Evolutionary conservation across 2,888 invertebrate genomes (phyloP).

Genomic region (Parthenolecanium corni): DNA sequence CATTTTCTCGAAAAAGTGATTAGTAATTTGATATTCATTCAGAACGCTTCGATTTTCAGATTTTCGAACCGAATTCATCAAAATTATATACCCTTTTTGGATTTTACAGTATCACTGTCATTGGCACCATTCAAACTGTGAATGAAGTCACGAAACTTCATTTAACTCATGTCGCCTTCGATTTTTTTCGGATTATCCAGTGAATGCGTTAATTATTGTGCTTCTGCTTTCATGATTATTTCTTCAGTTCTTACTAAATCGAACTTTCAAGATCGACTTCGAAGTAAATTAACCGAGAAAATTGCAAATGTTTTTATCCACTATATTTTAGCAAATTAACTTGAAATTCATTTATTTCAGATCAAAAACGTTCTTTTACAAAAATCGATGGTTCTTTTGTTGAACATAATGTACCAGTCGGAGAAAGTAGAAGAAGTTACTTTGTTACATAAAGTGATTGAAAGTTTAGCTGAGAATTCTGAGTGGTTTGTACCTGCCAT

Average conservation of each 20-base stretch:
- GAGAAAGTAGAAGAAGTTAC: conserved; percentile 4
- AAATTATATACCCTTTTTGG: conserved; percentile 48
- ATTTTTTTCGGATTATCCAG: conserved; percentile 61
- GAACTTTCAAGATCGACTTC: conserved; percentile 45
- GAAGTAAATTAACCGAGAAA: conserved; percentile 50
- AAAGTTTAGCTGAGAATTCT: conserved; percentile 20
- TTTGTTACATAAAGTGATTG: conserved; percentile 24
- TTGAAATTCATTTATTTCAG: conserved; percentile 6
- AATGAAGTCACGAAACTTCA: conserved; percentile 49
- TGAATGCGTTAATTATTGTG: conserved; percentile 54
- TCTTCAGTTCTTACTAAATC: conserved; percentile 57
- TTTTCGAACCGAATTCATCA: conserved; percentile 3
- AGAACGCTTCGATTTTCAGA: not conserved
- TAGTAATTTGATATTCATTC: not conserved
- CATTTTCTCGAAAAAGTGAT: not conserved
- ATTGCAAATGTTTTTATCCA: conserved; percentile 40
- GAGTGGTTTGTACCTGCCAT: conserved; percentile 27
- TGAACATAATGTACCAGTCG: conserved; percentile 30
- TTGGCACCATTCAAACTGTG: conserved; percentile 55
- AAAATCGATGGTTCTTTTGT: conserved; percentile 20
- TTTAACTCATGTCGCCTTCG: conserved; percentile 53
- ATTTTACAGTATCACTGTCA: conserved; percentile 64
- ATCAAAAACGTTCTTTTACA: conserved; percentile 21
- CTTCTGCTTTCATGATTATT: conserved; percentile 60
- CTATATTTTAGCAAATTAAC: not conserved